Percentiles rank a stretch among this genome's conserved stretches.
Conservation (phyloP, 2,888 invertebrate genomes). For the Celastrina argiolus region DNA sequence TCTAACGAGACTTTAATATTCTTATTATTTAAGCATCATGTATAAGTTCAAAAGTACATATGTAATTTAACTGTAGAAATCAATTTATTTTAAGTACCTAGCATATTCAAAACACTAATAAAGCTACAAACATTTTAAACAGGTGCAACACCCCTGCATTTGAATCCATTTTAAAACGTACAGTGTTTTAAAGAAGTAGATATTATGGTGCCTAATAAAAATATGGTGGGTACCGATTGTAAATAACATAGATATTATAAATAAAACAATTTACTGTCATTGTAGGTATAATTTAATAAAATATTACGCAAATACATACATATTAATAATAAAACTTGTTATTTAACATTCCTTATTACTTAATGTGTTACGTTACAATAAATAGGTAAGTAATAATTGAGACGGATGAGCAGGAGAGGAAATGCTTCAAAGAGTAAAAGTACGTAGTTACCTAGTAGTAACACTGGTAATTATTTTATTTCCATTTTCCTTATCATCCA, state of each 20-base stretch:
- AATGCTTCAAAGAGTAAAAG: too few relatives aligned
- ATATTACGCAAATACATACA: neutral
- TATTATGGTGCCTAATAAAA: neutral
- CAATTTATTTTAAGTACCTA: neutral
- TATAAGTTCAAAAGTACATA: neutral
- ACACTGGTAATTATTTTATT: slow-evolving; percentile 39
- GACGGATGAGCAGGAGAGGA: too few relatives aligned
- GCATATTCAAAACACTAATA: too few relatives aligned
- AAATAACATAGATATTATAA: neutral
- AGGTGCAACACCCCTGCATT: neutral
- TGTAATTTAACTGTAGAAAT: neutral
- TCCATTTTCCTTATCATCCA: slow-evolving; percentile 87
- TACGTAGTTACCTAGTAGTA: neutral
- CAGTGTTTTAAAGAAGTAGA: neutral
- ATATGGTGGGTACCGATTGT: neutral
- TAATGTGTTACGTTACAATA: neutral
- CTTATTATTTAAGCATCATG: too few relatives aligned
- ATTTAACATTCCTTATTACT: neutral
- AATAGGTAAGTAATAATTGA: neutral
- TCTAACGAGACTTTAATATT: neutral
- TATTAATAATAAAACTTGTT: neutral
- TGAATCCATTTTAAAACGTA: neutral
- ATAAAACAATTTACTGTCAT: neutral
- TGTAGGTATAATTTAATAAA: neutral
- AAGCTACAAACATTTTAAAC: too few relatives aligned